phyloP scores from a whole-genome alignment of 1,140 invertebrate species.

The Gerris buenoi region DNA sequence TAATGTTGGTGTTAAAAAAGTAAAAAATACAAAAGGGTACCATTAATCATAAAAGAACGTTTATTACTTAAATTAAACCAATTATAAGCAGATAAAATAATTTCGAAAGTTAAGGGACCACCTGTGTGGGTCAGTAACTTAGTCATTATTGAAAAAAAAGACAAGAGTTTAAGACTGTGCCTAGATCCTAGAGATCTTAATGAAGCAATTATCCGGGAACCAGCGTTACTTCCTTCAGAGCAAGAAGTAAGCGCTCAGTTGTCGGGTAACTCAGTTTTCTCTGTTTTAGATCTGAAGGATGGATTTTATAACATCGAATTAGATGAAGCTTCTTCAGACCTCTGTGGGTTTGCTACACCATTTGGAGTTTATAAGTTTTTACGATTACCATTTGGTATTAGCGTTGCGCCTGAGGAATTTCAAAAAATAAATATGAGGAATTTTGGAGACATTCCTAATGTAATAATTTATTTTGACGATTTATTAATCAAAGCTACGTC shows the following conservation, averaged over 20 bases:
- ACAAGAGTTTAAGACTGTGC: not conserved
- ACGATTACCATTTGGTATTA: constrained; percentile 28
- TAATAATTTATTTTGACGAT: constrained; percentile 10
- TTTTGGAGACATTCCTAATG: constrained; percentile 11
- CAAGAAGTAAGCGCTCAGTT: constrained; percentile 5
- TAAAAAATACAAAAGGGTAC: not conserved
- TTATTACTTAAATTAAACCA: not conserved
- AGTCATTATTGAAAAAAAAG: constrained; percentile 3
- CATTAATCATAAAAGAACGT: not conserved
- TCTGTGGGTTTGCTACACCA: constrained; percentile 1
- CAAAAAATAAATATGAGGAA: constrained; percentile 16
- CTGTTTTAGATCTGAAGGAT: not conserved
- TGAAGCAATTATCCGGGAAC: not conserved
- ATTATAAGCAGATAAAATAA: not conserved
- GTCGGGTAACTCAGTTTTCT: not conserved
- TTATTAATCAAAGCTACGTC: constrained; percentile 7
- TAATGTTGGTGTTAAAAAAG: constrained; percentile 2
- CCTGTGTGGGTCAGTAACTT: not conserved
- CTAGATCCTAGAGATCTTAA: not conserved
- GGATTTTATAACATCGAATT: constrained; percentile 3
- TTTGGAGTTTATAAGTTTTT: constrained; percentile 18
- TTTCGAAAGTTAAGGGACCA: not conserved
- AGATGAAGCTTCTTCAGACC: not conserved
- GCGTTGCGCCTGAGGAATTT: constrained; percentile 23
- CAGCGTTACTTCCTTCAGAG: not conserved